These are phyloP conservation scores for Ochropleura leucogaster DNA, from an alignment of 2,888 invertebrate genomes.

Conservation along the genomic window DNA sequence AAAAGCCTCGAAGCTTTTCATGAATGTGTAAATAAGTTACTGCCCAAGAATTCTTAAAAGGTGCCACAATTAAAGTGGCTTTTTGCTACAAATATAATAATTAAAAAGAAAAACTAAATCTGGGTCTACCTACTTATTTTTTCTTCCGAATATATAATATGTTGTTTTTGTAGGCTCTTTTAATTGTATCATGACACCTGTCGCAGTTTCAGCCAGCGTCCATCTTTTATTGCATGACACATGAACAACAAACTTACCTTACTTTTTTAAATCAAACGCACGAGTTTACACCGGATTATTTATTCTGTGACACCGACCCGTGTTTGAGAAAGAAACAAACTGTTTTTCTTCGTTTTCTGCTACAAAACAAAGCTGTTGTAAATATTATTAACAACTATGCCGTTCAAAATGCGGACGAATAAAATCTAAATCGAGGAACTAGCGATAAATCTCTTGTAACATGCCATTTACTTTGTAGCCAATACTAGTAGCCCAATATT, in stretches of 20 bases:
- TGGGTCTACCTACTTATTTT: background rate
- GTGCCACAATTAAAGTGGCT: background rate
- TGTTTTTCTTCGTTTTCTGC: slow-evolving; percentile 7
- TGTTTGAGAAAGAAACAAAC: slow-evolving; percentile 9
- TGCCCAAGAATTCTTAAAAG: background rate
- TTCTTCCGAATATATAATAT: background rate
- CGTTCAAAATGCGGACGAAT: slow-evolving; percentile 41
- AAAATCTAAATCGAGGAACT: slow-evolving; percentile 55
- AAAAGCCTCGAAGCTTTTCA: background rate
- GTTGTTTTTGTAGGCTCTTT: background rate
- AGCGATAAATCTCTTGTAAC: slow-evolving; percentile 51
- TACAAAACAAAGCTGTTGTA: slow-evolving; percentile 34
- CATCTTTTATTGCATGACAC: background rate
- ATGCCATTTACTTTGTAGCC: slow-evolving; percentile 45
- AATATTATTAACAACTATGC: slow-evolving; percentile 44
- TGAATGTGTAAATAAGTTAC: background rate
- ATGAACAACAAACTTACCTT: background rate
- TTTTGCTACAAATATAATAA: too few species aligned
- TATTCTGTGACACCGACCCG: background rate
- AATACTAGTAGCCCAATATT: slow-evolving; percentile 23
- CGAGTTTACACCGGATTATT: background rate
- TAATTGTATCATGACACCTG: background rate
- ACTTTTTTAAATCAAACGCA: background rate
- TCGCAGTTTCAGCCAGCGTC: background rate
- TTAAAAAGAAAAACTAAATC: too few species aligned